Conservation (phyloP, 2,797 vertebrate genomes). For the Hafferia zeledoni region DNA sequence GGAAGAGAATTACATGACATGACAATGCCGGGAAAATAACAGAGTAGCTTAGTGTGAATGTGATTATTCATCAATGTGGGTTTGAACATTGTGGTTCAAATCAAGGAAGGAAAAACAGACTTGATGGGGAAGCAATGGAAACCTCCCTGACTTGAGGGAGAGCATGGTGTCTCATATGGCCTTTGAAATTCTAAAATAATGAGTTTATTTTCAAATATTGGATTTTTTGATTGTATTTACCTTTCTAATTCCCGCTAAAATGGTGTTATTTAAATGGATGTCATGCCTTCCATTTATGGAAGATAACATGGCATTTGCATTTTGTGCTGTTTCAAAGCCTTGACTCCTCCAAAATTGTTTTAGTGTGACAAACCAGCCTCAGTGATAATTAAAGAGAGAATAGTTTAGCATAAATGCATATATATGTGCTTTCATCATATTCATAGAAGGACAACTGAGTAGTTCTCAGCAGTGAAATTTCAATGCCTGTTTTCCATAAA, state of each 20-base stretch:
- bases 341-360: neutral
- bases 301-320: conserved; percentile 3
- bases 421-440: neutral
- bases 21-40: neutral
- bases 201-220: conserved; percentile 6
- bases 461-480: neutral
- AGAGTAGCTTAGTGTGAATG: neutral
- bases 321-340: neutral
- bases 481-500: neutral
- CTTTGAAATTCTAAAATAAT: neutral
- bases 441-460: neutral
- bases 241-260: neutral
- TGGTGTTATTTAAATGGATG: neutral
- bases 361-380: conserved; percentile 17
- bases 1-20: neutral
- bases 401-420: conserved; percentile 51
- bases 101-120: neutral
- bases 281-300: neutral
- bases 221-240: conserved; percentile 25
- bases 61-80: neutral
- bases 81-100: neutral
- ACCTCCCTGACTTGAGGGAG: neutral
- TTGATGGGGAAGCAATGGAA: neutral
- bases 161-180: neutral
- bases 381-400: conserved; percentile 36